Evolutionary conservation across 2,113 vertebrate genomes (phyloP).

Genomic region (Phycodurus eques): DNA sequence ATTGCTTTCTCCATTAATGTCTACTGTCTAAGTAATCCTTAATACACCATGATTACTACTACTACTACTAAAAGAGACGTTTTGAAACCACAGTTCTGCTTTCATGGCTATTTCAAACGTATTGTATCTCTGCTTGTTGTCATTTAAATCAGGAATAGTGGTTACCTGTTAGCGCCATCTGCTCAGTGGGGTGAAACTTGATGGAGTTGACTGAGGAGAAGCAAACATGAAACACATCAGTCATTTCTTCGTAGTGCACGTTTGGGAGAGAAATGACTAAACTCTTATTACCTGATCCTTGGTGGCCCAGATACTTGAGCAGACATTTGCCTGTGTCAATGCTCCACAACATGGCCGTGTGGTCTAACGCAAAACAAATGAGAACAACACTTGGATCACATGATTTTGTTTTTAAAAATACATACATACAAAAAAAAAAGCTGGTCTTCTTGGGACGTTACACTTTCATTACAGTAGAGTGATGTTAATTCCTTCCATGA

Average conservation of each 20-base stretch:
- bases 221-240: not conserved
- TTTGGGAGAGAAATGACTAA: not conserved
- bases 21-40: too few species aligned
- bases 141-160: not conserved
- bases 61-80: not conserved
- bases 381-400: not conserved
- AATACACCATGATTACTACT: too few species aligned
- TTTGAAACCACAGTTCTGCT: not conserved
- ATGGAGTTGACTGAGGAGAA: constrained; percentile 89
- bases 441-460: too few species aligned
- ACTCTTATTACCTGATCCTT: constrained; percentile 84
- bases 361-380: constrained; percentile 72
- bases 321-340: constrained; percentile 96
- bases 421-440: too few species aligned
- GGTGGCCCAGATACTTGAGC: constrained; percentile 89
- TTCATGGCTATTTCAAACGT: too few species aligned
- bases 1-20: not conserved
- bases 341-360: constrained; percentile 95
- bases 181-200: constrained; percentile 96
- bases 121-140: too few species aligned
- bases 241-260: too few species aligned
- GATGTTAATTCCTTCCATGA: too few species aligned
- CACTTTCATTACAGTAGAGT: too few species aligned
- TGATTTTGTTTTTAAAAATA: too few species aligned
- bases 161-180: constrained; percentile 92